Evolutionary conservation across 2,888 invertebrate genomes (phyloP).

Genomic region (Chymomyza caudatula): DNA sequence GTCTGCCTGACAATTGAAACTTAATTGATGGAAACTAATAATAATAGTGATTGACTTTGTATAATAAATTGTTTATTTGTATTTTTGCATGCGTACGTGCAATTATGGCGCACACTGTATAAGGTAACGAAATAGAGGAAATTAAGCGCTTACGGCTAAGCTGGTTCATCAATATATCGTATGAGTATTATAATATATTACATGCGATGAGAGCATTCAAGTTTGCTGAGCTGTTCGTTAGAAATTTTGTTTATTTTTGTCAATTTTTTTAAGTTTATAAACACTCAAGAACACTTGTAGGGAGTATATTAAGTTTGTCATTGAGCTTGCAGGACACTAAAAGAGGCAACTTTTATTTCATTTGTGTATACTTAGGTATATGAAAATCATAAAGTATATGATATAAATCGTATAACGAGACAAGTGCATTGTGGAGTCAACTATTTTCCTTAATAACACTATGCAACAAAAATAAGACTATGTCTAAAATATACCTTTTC

Average conservation of each 20-base stretch:
- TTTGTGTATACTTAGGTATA: too few species aligned
- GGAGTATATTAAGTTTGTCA: not conserved
- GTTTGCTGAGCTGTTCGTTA: not conserved
- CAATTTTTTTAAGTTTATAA: not conserved
- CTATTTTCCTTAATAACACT: too few species aligned
- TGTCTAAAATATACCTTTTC: too few species aligned
- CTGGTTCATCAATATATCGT: slow-evolving; percentile 26
- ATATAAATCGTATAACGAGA: too few species aligned
- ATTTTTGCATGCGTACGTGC: slow-evolving; percentile 42
- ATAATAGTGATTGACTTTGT: slow-evolving; percentile 26
- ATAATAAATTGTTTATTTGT: slow-evolving; percentile 41
- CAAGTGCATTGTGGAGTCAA: too few species aligned
- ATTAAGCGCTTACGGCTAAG: slow-evolving; percentile 25
- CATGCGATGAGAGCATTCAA: not conserved
- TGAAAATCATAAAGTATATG: too few species aligned
- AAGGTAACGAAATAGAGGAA: slow-evolving; percentile 9
- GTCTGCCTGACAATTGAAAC: slow-evolving; percentile 54
- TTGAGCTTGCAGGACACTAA: not conserved
- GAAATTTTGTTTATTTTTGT: not conserved
- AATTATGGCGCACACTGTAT: slow-evolving; percentile 42
- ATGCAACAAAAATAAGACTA: too few species aligned
- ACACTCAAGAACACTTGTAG: not conserved
- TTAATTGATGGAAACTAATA: slow-evolving; percentile 58
- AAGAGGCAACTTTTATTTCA: too few species aligned
- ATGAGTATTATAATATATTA: not conserved